These are phyloP conservation scores for Amazona ochrocephala DNA, from an alignment of 2,797 vertebrate species.

Conservation along the genomic window DNA sequence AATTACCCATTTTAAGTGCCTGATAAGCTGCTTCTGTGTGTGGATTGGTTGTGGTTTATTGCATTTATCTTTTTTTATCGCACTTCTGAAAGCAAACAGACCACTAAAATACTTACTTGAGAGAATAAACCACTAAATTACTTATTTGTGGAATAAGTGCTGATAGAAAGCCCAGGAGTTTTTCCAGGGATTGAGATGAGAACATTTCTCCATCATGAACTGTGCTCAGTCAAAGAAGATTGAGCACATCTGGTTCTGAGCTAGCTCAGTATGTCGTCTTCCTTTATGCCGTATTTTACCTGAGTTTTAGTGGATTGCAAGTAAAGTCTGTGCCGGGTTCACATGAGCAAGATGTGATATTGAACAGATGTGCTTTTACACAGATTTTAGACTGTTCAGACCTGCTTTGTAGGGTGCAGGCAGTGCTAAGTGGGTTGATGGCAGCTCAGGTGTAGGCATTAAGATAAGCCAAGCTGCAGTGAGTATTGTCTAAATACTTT, in stretches of 20 bases:
- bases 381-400: neutral
- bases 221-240: neutral
- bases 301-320: neutral
- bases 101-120: neutral
- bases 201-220: neutral
- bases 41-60: neutral
- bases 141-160: neutral
- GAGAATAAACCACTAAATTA: neutral
- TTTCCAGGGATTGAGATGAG: neutral
- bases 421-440: neutral
- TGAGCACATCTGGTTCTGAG: neutral
- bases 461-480: neutral
- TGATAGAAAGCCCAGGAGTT: neutral
- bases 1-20: neutral
- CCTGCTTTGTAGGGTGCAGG: neutral
- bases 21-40: neutral
- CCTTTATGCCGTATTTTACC: neutral
- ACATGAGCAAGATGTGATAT: neutral
- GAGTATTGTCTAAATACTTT: neutral
- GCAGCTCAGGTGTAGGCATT: neutral
- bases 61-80: neutral
- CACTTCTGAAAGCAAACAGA: neutral
- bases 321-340: neutral
- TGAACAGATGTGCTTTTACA: neutral
- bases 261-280: neutral